Evolutionary conservation across 2,888 invertebrate species (phyloP).

Genomic region (Dryadula phaetusa): DNA sequence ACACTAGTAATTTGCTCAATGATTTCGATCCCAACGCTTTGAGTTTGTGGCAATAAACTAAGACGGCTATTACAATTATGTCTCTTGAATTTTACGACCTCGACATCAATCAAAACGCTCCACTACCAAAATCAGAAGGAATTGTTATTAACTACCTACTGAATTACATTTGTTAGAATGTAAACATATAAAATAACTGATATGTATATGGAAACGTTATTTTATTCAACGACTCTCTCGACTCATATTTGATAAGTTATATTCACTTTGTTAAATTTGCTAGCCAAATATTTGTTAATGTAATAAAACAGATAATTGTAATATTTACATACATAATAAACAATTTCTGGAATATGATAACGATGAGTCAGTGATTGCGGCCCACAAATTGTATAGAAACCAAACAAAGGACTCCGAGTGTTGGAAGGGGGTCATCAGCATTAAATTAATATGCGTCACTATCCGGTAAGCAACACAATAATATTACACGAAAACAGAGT

Average conservation of each 20-base stretch:
- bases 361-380: constrained; percentile 70
- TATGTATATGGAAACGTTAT: too few relatives aligned
- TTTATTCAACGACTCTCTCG: too few relatives aligned
- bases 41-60: constrained; percentile 39
- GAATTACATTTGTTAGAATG: background rate
- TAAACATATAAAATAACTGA: background rate
- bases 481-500: constrained; percentile 9
- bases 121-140: constrained; percentile 20
- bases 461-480: constrained; percentile 52
- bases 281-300: constrained; percentile 36
- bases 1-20: constrained; percentile 32
- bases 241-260: background rate
- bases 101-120: constrained; percentile 48
- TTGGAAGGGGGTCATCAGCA: constrained; percentile 69
- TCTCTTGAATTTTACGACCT: constrained; percentile 46
- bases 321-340: constrained; percentile 47
- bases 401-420: constrained; percentile 71
- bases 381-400: constrained; percentile 70
- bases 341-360: constrained; percentile 65
- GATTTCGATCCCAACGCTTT: constrained; percentile 30
- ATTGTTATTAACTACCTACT: constrained; percentile 12
- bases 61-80: constrained; percentile 45
- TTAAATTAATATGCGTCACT: constrained; percentile 66
- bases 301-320: constrained; percentile 46
- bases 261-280: constrained; percentile 2